These are phyloP conservation scores for Uria aalge DNA, from an alignment of 2,113 vertebrate genomes.

Conservation along the genomic window DNA sequence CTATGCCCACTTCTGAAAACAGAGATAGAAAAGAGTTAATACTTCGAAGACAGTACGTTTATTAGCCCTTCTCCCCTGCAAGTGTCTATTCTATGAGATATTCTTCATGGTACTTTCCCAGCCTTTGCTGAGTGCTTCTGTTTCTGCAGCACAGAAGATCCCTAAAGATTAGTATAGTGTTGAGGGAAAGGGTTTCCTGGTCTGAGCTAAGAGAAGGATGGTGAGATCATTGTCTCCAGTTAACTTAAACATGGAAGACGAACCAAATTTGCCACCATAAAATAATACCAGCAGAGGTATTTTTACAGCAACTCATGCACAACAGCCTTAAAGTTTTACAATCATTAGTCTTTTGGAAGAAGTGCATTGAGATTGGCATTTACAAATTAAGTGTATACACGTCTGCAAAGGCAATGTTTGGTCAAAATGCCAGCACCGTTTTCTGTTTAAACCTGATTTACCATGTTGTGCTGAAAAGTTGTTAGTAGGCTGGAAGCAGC, in stretches of 20 bases:
- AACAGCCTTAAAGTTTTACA: neutral
- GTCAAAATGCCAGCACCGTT: neutral
- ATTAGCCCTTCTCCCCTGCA: neutral
- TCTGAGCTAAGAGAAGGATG: neutral
- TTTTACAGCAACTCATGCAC: neutral
- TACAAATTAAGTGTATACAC: neutral
- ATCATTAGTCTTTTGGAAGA: neutral
- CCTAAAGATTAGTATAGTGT: neutral
- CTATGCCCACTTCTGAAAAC: neutral
- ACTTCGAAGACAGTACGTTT: neutral
- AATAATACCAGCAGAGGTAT: neutral
- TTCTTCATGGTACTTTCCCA: neutral
- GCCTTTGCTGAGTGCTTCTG: neutral
- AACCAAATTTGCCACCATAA: neutral
- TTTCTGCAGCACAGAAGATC: neutral
- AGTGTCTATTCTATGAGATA: neutral
- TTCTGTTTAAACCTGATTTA: neutral
- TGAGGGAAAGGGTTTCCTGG: neutral
- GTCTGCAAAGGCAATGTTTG: neutral
- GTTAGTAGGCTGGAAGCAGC: neutral
- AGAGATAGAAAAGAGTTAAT: neutral
- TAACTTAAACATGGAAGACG: neutral
- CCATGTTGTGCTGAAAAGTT: neutral
- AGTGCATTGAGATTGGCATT: neutral
- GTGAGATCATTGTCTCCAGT: neutral